Percentiles rank a stretch among this genome's conserved stretches.
phyloP scores from a whole-genome alignment of 2,888 invertebrate species.

The Perizoma flavofasciatum region DNA sequence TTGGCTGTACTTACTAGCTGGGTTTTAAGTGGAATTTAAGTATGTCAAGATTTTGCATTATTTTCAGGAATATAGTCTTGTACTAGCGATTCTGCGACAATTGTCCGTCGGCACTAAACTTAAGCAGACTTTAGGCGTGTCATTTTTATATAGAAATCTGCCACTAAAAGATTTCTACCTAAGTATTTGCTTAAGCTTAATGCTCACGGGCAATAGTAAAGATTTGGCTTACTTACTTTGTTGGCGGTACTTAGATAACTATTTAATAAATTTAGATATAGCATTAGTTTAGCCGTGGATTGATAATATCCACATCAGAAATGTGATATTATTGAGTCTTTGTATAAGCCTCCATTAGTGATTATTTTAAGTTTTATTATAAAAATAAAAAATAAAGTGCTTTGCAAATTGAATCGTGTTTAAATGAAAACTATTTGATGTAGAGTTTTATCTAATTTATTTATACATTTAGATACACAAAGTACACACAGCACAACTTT shows the following conservation, averaged over 20 bases:
- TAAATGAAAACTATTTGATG: slow-evolving; percentile 27
- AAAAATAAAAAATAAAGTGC: slow-evolving; percentile 58
- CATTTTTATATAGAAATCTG: too few species aligned
- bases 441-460: slow-evolving; percentile 16
- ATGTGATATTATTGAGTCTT: slow-evolving; percentile 88
- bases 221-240: slow-evolving; percentile 46
- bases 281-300: slow-evolving; percentile 70
- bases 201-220: slow-evolving; percentile 6
- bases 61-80: too few species aligned
- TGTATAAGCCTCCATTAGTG: slow-evolving; percentile 76
- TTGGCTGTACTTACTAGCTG: too few species aligned
- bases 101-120: too few species aligned
- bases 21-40: too few species aligned
- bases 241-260: slow-evolving; percentile 67
- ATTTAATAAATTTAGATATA: slow-evolving; percentile 43
- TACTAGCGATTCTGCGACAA: too few species aligned
- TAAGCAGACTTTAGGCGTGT: too few species aligned
- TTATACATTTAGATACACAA: slow-evolving; percentile 13
- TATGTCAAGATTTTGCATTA: too few species aligned
- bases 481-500: slow-evolving; percentile 21
- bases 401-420: slow-evolving; percentile 47
- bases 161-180: too few species aligned
- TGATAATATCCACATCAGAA: slow-evolving; percentile 88
- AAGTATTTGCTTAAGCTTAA: neutral
- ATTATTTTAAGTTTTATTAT: slow-evolving; percentile 60